phyloP scores from a whole-genome alignment of 23 tunicate species.

The Diplosoma virens region DNA sequence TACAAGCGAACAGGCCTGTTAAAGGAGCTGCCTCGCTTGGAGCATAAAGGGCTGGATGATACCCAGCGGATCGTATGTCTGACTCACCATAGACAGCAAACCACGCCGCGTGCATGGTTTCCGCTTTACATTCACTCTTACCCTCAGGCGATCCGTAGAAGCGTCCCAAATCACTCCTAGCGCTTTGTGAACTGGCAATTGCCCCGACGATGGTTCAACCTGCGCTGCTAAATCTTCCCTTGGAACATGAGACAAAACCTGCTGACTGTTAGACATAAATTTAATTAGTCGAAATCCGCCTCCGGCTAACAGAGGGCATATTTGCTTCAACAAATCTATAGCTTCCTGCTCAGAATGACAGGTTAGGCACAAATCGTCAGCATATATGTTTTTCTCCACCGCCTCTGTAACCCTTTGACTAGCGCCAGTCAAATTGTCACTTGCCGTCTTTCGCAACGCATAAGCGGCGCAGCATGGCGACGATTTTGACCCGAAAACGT shows the following conservation, averaged over 20 bases:
- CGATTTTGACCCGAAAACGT: constrained; percentile 8
- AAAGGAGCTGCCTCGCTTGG: too few species aligned
- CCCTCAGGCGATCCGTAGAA: constrained; percentile 2
- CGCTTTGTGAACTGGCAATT: neutral
- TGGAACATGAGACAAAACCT: neutral
- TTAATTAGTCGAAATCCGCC: neutral
- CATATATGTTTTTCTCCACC: neutral
- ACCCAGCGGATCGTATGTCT: too few species aligned
- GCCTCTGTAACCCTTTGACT: neutral
- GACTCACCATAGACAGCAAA: too few species aligned
- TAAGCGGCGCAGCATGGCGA: constrained; percentile 15
- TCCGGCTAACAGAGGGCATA: neutral
- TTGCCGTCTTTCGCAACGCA: neutral
- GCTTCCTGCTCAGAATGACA: neutral
- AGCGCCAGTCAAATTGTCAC: constrained; percentile 2
- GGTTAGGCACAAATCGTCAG: constrained; percentile 7
- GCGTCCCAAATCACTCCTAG: neutral
- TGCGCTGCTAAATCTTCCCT: neutral
- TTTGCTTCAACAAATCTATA: neutral
- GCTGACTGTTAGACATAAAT: constrained; percentile 1
- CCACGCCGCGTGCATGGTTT: too few species aligned
- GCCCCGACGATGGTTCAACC: neutral
- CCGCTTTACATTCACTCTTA: too few species aligned
- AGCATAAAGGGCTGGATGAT: too few species aligned
- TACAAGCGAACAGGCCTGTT: too few species aligned